Conservation (phyloP, 2,888 invertebrate genomes). For the Tyria jacobaeae region DNA sequence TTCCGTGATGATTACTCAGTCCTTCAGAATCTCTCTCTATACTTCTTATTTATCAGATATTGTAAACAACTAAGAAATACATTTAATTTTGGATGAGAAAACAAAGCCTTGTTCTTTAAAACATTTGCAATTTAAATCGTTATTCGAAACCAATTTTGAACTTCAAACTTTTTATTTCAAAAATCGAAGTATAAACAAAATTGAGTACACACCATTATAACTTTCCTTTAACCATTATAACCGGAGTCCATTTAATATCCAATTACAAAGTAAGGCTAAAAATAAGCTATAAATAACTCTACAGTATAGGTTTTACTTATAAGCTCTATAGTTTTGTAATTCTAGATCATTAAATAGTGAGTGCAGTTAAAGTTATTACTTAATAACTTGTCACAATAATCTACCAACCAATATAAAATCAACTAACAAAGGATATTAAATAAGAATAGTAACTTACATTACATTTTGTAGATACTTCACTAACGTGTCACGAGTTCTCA, state of each 20-base stretch:
- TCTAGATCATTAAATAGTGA: too few species aligned
- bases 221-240: too few species aligned
- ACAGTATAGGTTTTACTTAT: too few species aligned
- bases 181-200: not conserved
- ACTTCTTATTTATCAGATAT: not conserved
- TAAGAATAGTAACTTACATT: constrained; percentile 41
- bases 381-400: too few species aligned
- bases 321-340: too few species aligned
- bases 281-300: too few species aligned
- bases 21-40: not conserved
- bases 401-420: constrained; percentile 13
- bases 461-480: constrained; percentile 34
- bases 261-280: not conserved
- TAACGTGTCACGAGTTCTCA: constrained; percentile 3
- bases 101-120: not conserved
- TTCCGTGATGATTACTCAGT: not conserved
- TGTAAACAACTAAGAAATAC: not conserved
- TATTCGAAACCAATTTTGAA: not conserved
- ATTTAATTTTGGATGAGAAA: not conserved
- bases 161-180: not conserved
- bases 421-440: constrained; percentile 29
- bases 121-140: not conserved
- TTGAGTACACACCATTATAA: not conserved
- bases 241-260: not conserved
- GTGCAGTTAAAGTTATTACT: constrained; percentile 3